phyloP scores from a whole-genome alignment of 2,113 vertebrate genomes.

The Okapia johnstoni region DNA sequence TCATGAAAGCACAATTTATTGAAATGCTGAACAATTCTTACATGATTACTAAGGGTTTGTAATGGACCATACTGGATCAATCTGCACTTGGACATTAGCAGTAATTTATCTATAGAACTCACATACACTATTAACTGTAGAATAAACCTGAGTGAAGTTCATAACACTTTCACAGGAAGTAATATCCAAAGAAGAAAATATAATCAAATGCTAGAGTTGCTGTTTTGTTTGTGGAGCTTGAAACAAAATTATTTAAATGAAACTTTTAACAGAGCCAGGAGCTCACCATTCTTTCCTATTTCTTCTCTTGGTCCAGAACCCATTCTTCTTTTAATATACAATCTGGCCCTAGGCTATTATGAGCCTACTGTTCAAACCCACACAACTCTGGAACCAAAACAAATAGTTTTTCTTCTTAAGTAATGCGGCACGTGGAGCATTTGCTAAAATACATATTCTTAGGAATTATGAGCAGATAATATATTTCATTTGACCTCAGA shows the following conservation, averaged over 20 bases:
- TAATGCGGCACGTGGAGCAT: not conserved
- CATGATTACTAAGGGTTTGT: not conserved
- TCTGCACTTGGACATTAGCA: not conserved
- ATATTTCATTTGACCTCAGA: not conserved
- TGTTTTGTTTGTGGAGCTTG: not conserved
- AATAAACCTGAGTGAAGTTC: not conserved
- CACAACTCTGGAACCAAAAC: not conserved
- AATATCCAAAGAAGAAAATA: not conserved
- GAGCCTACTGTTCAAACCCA: not conserved
- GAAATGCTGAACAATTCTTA: not conserved
- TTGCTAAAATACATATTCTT: not conserved
- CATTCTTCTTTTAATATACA: not conserved
- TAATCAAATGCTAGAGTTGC: not conserved
- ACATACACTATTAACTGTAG: not conserved
- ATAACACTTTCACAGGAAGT: not conserved
- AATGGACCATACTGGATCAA: not conserved
- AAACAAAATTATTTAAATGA: not conserved
- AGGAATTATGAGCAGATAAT: not conserved
- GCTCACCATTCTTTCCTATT: not conserved
- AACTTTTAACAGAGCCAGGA: not conserved
- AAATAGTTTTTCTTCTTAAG: not conserved
- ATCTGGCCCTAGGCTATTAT: not conserved
- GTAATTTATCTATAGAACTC: not conserved
- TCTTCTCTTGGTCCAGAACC: not conserved
- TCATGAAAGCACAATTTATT: not conserved